Conservation (phyloP, 2,113 vertebrate genomes). For the Phaethon lepturus region DNA sequence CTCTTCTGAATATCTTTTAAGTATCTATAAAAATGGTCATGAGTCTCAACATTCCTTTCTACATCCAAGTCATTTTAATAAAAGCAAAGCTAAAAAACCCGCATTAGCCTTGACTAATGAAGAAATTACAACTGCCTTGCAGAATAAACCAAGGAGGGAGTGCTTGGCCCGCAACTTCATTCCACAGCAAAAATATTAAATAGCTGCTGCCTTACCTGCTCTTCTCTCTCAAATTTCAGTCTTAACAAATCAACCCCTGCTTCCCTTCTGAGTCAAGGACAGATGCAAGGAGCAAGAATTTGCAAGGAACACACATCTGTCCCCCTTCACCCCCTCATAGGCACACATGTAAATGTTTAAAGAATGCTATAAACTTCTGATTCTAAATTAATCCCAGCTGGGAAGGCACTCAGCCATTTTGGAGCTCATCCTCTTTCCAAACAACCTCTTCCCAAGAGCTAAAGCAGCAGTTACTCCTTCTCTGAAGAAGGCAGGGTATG, state of each 20-base stretch:
- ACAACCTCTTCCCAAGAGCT: not conserved
- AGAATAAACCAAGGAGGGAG: not conserved
- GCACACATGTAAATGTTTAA: not conserved
- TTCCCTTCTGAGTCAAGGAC: conserved; percentile 6
- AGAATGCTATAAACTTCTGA: not conserved
- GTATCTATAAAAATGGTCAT: accelerated
- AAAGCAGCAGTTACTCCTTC: not conserved
- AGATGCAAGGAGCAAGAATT: not conserved
- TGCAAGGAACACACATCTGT: not conserved
- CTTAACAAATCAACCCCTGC: not conserved
- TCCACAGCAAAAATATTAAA: not conserved
- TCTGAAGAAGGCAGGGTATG: accelerated
- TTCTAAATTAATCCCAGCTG: not conserved
- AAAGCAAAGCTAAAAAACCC: not conserved
- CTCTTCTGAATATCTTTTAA: not conserved
- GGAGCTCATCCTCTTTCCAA: not conserved
- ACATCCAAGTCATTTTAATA: not conserved
- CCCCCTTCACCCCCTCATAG: not conserved
- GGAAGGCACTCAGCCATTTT: not conserved
- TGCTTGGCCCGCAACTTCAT: not conserved
- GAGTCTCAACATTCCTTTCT: not conserved
- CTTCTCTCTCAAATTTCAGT: not conserved
- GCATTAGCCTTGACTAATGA: not conserved
- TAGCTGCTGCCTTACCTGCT: not conserved
- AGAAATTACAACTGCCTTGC: not conserved